These are phyloP conservation scores for Hexactinellida sp. DNA, from an alignment of 37 sponge, comb jelly and placozoan genomes.

Conservation along the genomic window DNA sequence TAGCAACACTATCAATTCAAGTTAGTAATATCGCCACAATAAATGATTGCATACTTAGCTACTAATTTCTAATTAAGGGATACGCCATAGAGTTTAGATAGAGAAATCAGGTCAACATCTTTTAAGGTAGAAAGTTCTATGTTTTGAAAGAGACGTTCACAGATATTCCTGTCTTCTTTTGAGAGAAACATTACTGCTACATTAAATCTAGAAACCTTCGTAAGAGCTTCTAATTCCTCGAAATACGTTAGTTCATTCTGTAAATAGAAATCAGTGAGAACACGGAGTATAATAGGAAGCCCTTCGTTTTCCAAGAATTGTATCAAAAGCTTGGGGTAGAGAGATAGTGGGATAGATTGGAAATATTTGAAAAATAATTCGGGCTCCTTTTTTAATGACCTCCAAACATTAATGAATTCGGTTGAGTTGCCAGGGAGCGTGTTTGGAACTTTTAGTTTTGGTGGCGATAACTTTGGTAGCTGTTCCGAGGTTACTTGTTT, in stretches of 20 bases:
- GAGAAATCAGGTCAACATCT: neutral
- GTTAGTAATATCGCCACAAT: too few species aligned
- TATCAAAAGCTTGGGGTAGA: conserved; percentile 29
- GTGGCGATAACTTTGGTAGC: neutral
- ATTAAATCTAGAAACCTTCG: conserved; percentile 65
- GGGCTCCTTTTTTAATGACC: conserved; percentile 22
- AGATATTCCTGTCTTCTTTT: conserved; percentile 27
- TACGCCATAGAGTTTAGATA: neutral
- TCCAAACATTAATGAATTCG: conserved; percentile 20
- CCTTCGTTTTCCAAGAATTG: conserved; percentile 26
- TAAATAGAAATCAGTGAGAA: conserved; percentile 25
- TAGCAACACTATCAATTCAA: too few species aligned
- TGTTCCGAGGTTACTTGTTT: neutral
- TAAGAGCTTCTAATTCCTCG: conserved; percentile 49
- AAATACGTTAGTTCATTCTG: conserved; percentile 28
- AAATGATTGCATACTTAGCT: too few species aligned
- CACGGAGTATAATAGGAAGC: conserved; percentile 18
- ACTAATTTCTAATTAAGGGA: neutral
- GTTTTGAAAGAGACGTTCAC: neutral
- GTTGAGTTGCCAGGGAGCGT: conserved; percentile 13
- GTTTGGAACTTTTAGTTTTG: neutral
- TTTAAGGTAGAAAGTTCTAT: neutral
- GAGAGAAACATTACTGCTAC: conserved; percentile 88
- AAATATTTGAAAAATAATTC: conserved; percentile 22
- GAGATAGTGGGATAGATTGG: conserved; percentile 21